Evolutionary conservation across 2,888 invertebrate genomes (phyloP), one percentile per base, ranked within the genome.

Genomic region (Pterostichus madidus): DNA sequence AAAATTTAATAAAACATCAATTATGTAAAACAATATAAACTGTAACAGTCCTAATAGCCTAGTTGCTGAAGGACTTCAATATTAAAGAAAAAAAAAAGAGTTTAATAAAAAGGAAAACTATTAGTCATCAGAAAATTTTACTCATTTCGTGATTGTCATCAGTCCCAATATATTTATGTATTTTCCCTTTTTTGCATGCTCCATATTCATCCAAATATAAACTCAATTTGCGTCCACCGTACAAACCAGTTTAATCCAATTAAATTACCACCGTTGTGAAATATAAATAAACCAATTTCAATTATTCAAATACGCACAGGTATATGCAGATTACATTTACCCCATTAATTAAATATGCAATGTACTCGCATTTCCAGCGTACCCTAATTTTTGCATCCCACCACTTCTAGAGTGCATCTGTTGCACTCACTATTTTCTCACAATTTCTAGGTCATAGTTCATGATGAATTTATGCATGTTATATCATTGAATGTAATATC

Each of bases 391-490:
- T 64, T 64, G n/a, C 64, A 13, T 35, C 13, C 13, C n/a, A 2
- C 3, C 64, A 59, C 17, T 59, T 8, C 39, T 39, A 5, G 24
- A 10, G 13, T 11, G 7, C 64, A 64, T 64, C 64, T 35, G 64
- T 64, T 64, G 35, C 64, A 35, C n/a, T 31, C 64, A 35, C 32
- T 31, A 32, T 13, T 64, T 64, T 35, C 64, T 64, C n/a, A 31
- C n/a, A 64, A 13, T 31, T 24, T 24, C 24, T 49, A 10, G 49
- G 5, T n/a, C 49, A 49, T n/a, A 49, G 49, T 49, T 13, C 49
- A 49, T 64, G 64, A 71, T 71, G 71, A 71, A 71, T 71, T 46
- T 71, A 71, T 71, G 46, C 71, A 71, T 71, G 39, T 32, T 31
- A 68, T 11, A 59, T 59, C 8, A 39, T 0, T 5, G 39, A 8